Evolutionary conservation across 2,888 invertebrate species (phyloP), one percentile per base, ranked within the genome.

Genomic region (Drosophila antonietae): DNA sequence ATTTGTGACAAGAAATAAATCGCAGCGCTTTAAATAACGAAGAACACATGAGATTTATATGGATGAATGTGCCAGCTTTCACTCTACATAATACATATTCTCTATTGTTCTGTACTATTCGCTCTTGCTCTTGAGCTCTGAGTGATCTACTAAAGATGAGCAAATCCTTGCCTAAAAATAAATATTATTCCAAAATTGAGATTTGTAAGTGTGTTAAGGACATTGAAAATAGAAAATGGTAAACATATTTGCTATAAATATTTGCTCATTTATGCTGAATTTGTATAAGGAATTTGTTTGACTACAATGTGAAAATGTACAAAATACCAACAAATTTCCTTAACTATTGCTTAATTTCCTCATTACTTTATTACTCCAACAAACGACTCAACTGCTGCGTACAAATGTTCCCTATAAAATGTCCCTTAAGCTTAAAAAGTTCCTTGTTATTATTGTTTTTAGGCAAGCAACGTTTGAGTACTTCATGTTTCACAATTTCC

Each of bases 1-100:
- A 85, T 78, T 86, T 90, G 80, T 91, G 90, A 84, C 91, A 89
- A 62, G 60, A 77, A 84, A 88, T 86, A 90, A 88, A 90, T 89
- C 73, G 79, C 73, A 63, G 62, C 73, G 77, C 68, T 73, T 60
- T 73, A 64, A 68, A 52, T 58, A 51, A 61, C 47, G 56, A 46
- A 46, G 47, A 52, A 57, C 57, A 67, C 46, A 46, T 28, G 15
- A 58, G 39, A 53, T 57, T 33, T 60, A 33, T 39, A 46, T 18
- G 37, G 46, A 44, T 53, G 23, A 47, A 51, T 53, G 35, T 57
- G 63, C 52, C 62, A 66, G 53, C 52, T 59, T 49, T 49, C 39
- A n/a, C 59, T 49, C 39, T 69, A 28, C n/a, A 44, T n/a, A 15
- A 12, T 7, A n/a, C 12, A 31, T 65, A 55, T 33, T 49, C 41